These are phyloP conservation scores for Spodoptera littoralis DNA, from an alignment of 2,888 invertebrate genomes.

Conservation along the genomic window DNA sequence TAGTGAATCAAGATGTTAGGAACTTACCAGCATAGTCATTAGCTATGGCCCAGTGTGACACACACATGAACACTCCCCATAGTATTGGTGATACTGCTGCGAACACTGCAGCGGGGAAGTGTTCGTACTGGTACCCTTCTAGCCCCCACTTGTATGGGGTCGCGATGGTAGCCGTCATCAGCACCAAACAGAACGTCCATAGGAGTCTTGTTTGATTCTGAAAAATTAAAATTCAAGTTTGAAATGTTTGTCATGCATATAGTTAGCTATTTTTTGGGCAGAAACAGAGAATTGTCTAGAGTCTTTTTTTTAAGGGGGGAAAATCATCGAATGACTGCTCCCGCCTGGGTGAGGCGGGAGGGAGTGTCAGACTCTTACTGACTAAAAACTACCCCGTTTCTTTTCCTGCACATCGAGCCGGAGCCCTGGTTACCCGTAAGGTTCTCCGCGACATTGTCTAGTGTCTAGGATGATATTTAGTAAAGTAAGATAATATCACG, in stretches of 20 bases:
- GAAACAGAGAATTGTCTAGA: not conserved
- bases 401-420: no score
- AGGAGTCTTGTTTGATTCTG: slow-evolving; percentile 79
- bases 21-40: slow-evolving; percentile 86
- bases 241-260: no score
- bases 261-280: no score
- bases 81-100: slow-evolving; percentile 88
- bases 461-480: no score
- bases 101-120: slow-evolving; percentile 86
- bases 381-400: no score
- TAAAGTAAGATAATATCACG: no score
- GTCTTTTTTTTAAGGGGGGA: no score
- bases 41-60: slow-evolving; percentile 86
- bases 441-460: no score
- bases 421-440: no score
- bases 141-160: slow-evolving; percentile 88
- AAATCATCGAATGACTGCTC: no score
- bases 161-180: slow-evolving; percentile 80
- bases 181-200: slow-evolving; percentile 77
- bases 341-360: no score
- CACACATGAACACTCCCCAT: slow-evolving; percentile 87
- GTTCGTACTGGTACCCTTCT: slow-evolving; percentile 84
- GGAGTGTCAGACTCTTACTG: no score
- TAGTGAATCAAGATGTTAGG: not conserved
- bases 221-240: slow-evolving; percentile 34